Evolutionary conservation across 2,888 invertebrate species (phyloP).

Genomic region (Hyles lineata): DNA sequence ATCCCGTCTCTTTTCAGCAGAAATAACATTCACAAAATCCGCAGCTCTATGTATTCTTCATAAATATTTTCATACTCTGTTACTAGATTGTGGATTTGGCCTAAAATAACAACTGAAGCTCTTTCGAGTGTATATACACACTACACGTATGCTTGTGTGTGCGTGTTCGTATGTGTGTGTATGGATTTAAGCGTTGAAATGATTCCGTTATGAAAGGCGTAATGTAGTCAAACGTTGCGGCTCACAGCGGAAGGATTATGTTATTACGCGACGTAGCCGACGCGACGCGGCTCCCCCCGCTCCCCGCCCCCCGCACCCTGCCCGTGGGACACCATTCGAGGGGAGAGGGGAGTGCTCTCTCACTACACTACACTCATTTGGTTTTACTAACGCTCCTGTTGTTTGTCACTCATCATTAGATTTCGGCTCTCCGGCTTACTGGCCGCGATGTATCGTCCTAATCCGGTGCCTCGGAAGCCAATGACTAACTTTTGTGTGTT

Average conservation of each 20-base stretch:
- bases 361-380: conserved; percentile 1
- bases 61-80: not conserved
- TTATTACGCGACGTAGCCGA: conserved; percentile 21
- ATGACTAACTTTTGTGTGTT: not conserved
- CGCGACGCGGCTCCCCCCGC: not conserved
- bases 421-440: not conserved
- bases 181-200: conserved; percentile 22
- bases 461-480: not conserved
- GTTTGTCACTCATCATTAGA: conserved; percentile 18
- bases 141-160: not conserved
- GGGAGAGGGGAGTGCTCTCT: no score
- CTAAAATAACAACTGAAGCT: not conserved
- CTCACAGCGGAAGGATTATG: conserved; percentile 23
- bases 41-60: not conserved
- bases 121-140: not conserved
- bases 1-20: not conserved
- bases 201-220: conserved; percentile 23
- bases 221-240: conserved; percentile 23
- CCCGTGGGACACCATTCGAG: not conserved
- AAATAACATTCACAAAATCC: not conserved
- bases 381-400: conserved; percentile 20
- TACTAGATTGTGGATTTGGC: not conserved
- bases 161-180: not conserved
- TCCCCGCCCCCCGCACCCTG: not conserved
- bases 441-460: not conserved